Percentiles rank a stretch among this genome's conserved stretches.
Evolutionary conservation across 2,888 invertebrate species (phyloP).

Genomic region (Rotaria sp.): DNA sequence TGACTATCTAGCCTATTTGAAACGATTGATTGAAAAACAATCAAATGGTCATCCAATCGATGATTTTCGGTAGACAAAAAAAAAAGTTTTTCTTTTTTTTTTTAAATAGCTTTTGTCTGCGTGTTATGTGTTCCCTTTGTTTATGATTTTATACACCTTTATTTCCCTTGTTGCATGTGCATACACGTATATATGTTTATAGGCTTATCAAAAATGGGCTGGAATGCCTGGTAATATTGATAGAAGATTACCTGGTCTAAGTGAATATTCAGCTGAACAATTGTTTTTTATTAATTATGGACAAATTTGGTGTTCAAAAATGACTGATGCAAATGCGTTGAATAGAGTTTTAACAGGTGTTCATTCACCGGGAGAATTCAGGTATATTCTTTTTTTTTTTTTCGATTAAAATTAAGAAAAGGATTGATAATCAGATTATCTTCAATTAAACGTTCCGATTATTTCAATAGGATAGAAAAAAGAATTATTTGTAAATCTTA

Average conservation of each 20-base stretch:
- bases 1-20: background rate
- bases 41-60: background rate
- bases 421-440: no score
- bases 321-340: conserved; percentile 30
- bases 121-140: background rate
- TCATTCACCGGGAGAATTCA: conserved; percentile 37
- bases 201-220: conserved; percentile 44
- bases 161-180: background rate
- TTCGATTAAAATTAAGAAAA: no score
- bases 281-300: conserved; percentile 60
- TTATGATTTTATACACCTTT: background rate
- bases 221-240: conserved; percentile 18
- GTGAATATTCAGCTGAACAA: conserved; percentile 49
- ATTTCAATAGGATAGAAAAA: no score
- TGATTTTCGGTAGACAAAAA: background rate
- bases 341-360: conserved; percentile 35
- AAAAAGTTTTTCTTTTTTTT: background rate
- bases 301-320: conserved; percentile 48
- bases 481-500: no score
- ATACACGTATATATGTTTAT: background rate
- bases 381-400: background rate
- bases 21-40: background rate
- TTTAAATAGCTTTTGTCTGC: background rate
- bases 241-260: conserved; percentile 32
- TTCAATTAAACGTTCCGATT: no score